phyloP scores from a whole-genome alignment of 2,888 invertebrate genomes.

The Megalurothrips usitatus region DNA sequence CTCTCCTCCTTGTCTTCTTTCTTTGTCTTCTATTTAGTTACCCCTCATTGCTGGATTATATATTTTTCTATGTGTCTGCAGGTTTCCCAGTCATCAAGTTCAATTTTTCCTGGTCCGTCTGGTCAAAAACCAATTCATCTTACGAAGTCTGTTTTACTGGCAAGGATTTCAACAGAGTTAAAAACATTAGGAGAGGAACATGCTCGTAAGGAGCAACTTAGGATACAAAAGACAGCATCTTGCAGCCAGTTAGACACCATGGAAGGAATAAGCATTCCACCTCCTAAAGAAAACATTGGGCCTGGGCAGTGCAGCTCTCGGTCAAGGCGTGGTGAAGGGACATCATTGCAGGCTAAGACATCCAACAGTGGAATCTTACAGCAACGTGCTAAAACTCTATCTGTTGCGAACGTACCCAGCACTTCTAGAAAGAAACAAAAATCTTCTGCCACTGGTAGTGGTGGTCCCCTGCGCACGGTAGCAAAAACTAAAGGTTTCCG shows the following conservation, averaged over 20 bases:
- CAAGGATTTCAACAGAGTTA: not conserved
- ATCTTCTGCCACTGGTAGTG: not conserved
- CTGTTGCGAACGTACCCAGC: not conserved
- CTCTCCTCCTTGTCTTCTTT: not conserved
- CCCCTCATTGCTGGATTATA: too few species aligned
- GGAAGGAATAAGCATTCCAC: not conserved
- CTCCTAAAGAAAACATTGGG: slow-evolving; percentile 10
- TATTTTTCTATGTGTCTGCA: not conserved
- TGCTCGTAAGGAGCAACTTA: not conserved
- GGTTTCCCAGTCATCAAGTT: slow-evolving; percentile 13
- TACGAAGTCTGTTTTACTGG: not conserved
- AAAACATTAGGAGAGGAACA: not conserved
- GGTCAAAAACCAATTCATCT: slow-evolving; percentile 4
- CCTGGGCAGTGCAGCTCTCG: slow-evolving; percentile 7
- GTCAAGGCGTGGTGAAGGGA: not conserved
- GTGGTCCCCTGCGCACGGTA: not conserved
- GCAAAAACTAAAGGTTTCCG: slow-evolving; percentile 6
- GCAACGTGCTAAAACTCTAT: slow-evolving; percentile 2
- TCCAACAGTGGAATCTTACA: not conserved
- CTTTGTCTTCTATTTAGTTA: too few species aligned
- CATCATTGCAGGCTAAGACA: not conserved
- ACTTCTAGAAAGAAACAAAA: not conserved
- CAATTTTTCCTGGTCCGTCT: not conserved
- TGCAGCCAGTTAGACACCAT: not conserved
- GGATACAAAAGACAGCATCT: not conserved